Conservation (phyloP, 2,888 invertebrate species). For the Megalurothrips usitatus region DNA sequence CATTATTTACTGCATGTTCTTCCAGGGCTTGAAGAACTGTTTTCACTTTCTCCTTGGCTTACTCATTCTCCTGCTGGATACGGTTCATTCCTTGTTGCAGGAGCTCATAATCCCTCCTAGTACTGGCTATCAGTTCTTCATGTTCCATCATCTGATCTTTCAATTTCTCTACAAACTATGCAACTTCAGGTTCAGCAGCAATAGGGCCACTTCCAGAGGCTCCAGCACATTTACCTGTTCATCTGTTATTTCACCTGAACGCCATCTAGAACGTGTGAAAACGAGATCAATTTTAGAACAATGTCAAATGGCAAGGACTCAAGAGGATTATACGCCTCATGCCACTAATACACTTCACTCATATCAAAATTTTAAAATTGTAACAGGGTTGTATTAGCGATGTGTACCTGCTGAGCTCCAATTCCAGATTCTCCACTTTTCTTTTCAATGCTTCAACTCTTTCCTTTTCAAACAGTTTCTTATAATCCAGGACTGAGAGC, state of each 20-base stretch:
- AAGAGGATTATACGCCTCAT: too few relatives aligned
- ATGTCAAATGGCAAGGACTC: background rate
- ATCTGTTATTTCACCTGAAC: constrained; percentile 85
- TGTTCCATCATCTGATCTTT: constrained; percentile 98
- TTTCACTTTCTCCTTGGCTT: constrained; percentile 96
- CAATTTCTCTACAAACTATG: constrained; percentile 85
- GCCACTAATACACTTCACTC: background rate
- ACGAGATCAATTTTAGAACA: background rate
- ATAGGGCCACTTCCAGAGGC: constrained; percentile 68
- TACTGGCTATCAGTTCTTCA: constrained; percentile 67
- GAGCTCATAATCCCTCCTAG: constrained; percentile 86
- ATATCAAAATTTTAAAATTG: background rate
- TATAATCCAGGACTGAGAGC: constrained; percentile 99
- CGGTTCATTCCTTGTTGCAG: constrained; percentile 93
- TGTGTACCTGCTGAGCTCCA: constrained; percentile 66
- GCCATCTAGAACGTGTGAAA: constrained; percentile 61
- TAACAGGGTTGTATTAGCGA: background rate
- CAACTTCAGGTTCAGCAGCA: constrained; percentile 46
- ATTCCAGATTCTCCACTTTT: constrained; percentile 85
- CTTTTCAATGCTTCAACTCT: constrained; percentile 85
- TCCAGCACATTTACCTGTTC: constrained; percentile 74
- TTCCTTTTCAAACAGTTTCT: constrained; percentile 96
- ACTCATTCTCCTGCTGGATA: constrained; percentile 95
- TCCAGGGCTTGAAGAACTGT: constrained; percentile 98
- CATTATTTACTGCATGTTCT: constrained; percentile 98